Evolutionary conservation across 2,888 invertebrate genomes (phyloP), one percentile per base, ranked within the genome.

Genomic region (Microctonus hyperodae): DNA sequence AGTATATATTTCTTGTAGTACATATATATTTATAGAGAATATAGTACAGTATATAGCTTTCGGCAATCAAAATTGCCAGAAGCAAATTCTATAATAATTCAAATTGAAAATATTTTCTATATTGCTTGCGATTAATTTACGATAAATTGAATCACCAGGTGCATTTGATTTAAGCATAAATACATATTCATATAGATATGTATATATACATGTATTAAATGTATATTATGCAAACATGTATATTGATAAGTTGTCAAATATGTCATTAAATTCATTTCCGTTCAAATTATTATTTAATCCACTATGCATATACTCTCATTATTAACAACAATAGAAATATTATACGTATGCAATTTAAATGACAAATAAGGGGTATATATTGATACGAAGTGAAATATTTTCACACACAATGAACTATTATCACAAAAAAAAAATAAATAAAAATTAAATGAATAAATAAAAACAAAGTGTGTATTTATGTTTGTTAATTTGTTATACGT

Each of bases 11-110:
- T 28, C 28, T 5, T n/a, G n/a, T n/a, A n/a, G n/a, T n/a, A n/a
- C n/a, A n/a, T n/a, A n/a, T n/a, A n/a, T n/a, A n/a, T n/a, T n/a
- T n/a, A n/a, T n/a, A n/a, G n/a, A n/a, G n/a, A n/a, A n/a, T n/a
- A n/a, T n/a, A 40, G 13, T 20, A 25, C 13, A n/a, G 16, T 11
- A 40, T 37, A 44, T 25, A 59, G 59, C n/a, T 59, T 25, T 13
- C 23, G 22, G 44, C 28, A 37, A 44, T 40, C 25, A 44, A 33
- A 59, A 59, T 16, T 28, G 13, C 25, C 53, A 28, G 28, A n/a
- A 44, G 25, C 44, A 9, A 44, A 59, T 44, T 59, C 22, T 37
- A 44, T 53, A 60, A 40, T 60, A 60, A 48, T 40, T 60, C 59
- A 60, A 44, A 25, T 48, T 25, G 31, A 7, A 44, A 60, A 40